Percentiles rank a stretch among this genome's conserved stretches.
Evolutionary conservation across 2,113 vertebrate species (phyloP).

Genomic region (Oncorhynchus mykiss): DNA sequence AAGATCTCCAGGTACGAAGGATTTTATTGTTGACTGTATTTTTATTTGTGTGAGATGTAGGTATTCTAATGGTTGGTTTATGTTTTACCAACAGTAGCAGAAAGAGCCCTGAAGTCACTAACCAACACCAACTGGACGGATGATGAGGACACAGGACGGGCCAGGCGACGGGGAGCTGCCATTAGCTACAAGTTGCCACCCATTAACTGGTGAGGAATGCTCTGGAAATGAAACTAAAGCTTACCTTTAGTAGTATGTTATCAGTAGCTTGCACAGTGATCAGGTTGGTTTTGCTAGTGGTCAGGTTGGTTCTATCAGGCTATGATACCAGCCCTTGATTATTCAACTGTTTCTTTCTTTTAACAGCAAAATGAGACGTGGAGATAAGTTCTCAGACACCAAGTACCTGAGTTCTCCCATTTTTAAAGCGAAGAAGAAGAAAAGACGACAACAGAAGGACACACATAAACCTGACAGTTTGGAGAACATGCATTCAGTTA

Average conservation of each 20-base stretch:
- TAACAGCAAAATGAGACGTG: constrained; percentile 75
- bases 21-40: too few relatives aligned
- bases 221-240: not conserved
- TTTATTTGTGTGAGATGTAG: too few relatives aligned
- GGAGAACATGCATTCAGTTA: not conserved
- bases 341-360: constrained; percentile 4
- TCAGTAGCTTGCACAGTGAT: too few relatives aligned
- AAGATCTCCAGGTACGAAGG: not conserved
- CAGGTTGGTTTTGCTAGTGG: too few relatives aligned
- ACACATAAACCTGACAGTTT: not conserved
- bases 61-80: too few relatives aligned
- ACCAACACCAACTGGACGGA: constrained; percentile 60
- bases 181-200: constrained; percentile 73
- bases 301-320: too few relatives aligned
- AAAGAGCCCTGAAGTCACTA: not conserved
- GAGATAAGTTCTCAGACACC: constrained; percentile 66
- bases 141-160: constrained; percentile 20
- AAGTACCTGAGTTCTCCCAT: constrained; percentile 65
- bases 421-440: constrained; percentile 53
- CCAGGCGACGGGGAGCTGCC: constrained; percentile 35
- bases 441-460: not conserved
- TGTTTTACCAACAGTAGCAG: too few relatives aligned
- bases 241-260: too few relatives aligned
- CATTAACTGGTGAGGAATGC: constrained; percentile 62
- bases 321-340: too few relatives aligned